Base-by-base conservation (phyloP, 1,140 invertebrate species). In the Lordiphosa clarofinis region DNA sequence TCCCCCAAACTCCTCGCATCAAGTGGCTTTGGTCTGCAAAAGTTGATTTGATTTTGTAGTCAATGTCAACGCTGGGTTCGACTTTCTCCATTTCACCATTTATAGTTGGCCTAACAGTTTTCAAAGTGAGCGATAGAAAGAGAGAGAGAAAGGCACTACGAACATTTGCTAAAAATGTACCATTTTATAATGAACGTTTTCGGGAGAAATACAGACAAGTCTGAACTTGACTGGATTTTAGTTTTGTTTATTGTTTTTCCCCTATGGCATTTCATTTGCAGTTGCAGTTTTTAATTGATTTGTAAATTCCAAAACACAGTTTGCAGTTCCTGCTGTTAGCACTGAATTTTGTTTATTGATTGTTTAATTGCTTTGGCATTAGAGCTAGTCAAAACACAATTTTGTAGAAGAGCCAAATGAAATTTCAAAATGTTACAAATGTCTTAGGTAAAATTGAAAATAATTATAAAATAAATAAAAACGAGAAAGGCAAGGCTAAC, bases 41-140 rank as follows among this genome's bases (percentile, higher is more conserved):
- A 70, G 58, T 70, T 73, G 61, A 73, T 73, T 73, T 73, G 61
- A 73, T 65, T 73, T 73, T 61, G 49, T 35, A 65, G 56, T 65
- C 66, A 70, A 61, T 65, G 66, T 60, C 66, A 66, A 55, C 13
- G 55, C 40, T 21, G 11, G 42, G 11, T 33, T 44, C 12, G 37
- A n/a, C 11, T 31, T 13, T 35, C 10, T 15, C 10, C 4, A 11
- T 35, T 28, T 10, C 8, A 21, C 39, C 11, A 31, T 21, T 40
- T 31, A 36, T 37, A 56, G 42, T 50, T 38, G 19, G 10, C 28
- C 35, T 35, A 19, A 48, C 11, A 10, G 49, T 50, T 40, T 15
- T 8, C 24, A 10, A 7, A 9, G 8, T 8, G 7, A 31, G 28
- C 2, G 28, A 31, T 31, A 31, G 28, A 31, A 8, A 3, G 13